A percentile compares a stretch with the other conserved stretches of the same genome.
Conservation (phyloP, 2,797 vertebrate species). For the Eutrigla gurnardus region DNA sequence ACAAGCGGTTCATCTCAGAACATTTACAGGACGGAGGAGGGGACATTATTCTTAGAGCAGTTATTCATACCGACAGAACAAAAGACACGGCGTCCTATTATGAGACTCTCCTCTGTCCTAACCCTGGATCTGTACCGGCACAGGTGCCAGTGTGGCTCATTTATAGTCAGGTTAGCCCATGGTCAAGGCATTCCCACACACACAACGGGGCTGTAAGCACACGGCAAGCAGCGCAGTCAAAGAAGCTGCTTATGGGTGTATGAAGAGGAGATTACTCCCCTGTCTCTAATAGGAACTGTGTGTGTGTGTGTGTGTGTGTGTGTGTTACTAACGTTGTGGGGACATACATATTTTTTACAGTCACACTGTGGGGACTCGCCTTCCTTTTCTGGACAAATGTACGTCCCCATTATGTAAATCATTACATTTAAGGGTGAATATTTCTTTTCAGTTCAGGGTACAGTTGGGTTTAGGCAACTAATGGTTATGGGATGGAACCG, state of each 20-base stretch:
- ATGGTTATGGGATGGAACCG: too few relatives aligned
- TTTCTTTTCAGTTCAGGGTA: too few relatives aligned
- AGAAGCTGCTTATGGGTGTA: conserved; percentile 71
- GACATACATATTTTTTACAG: too few relatives aligned
- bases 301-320: conserved; percentile 1
- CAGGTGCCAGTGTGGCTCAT: conserved; percentile 67
- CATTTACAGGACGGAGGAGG: conserved; percentile 19
- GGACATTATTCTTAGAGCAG: conserved; percentile 58
- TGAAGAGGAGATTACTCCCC: conserved; percentile 59
- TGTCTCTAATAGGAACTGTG: conserved; percentile 66
- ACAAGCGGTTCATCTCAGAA: conserved; percentile 27
- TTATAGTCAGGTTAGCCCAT: conserved; percentile 73
- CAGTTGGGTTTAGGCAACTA: too few relatives aligned
- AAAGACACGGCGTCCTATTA: conserved; percentile 64
- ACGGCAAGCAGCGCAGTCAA: conserved; percentile 37
- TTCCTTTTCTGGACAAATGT: too few relatives aligned
- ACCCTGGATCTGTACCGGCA: conserved; percentile 59
- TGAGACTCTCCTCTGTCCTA: conserved; percentile 57
- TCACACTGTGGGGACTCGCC: too few relatives aligned
- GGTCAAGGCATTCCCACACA: conserved; percentile 43
- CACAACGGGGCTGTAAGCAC: not conserved
- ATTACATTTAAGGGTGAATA: too few relatives aligned
- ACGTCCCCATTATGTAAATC: too few relatives aligned
- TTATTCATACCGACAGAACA: conserved; percentile 67
- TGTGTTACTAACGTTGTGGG: not conserved